These are phyloP conservation scores for Tipula vernalis DNA, from an alignment of 2,888 invertebrate species.

Conservation along the genomic window DNA sequence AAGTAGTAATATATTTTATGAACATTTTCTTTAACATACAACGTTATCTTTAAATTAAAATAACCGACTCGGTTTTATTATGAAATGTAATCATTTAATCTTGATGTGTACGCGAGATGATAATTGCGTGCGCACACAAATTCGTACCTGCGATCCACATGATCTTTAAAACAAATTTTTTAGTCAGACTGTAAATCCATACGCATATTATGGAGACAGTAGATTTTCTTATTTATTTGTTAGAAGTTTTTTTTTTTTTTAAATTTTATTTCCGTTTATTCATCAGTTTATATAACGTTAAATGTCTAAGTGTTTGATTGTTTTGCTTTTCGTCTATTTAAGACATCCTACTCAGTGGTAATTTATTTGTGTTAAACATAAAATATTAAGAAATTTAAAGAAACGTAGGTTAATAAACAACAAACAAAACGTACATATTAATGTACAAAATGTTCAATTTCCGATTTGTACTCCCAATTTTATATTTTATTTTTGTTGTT, in stretches of 20 bases:
- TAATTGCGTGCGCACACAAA: neutral
- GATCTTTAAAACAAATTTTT: neutral
- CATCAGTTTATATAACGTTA: neutral
- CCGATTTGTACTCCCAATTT: neutral
- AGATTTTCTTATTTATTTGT: neutral
- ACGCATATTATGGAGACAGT: neutral
- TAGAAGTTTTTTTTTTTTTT: neutral
- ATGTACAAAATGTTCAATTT: neutral
- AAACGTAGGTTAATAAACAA: neutral
- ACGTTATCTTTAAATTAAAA: neutral
- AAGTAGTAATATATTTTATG: neutral
- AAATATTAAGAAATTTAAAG: neutral
- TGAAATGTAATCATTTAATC: neutral
- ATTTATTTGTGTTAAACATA: neutral
- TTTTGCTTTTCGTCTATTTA: neutral
- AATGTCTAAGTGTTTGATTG: neutral
- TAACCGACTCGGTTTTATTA: constrained; percentile 4
- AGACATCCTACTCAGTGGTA: neutral
- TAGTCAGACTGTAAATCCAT: neutral
- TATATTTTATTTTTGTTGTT: neutral
- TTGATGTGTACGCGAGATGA: neutral
- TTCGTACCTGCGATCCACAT: neutral
- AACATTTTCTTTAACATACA: neutral
- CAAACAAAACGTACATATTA: neutral
- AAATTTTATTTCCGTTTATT: neutral